Evolutionary conservation across 2,797 vertebrate species (phyloP), one percentile per base, ranked within the genome.

Genomic region (Ambastaia sidthimunki): DNA sequence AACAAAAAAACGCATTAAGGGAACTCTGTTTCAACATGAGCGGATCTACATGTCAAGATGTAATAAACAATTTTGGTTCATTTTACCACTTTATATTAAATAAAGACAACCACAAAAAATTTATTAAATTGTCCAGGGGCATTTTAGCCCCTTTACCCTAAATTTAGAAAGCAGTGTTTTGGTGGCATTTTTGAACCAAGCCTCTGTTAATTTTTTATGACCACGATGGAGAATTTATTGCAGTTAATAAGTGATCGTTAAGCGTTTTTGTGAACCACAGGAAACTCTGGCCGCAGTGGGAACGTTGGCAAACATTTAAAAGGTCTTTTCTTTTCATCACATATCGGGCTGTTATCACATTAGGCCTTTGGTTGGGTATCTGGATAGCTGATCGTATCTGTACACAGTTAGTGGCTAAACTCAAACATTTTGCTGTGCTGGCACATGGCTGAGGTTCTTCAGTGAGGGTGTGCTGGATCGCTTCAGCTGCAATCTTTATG

Each of bases 321-420:
- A 78, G 67, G 67, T 48, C 80, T 85, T 74, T 47, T 76, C 79
- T 77, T 83, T 82, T 82, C 83, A 83, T 83, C 82, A 74, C 71
- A 69, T 73, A 70, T 80, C 77, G 55, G 82, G 78, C 74, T 71
- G 80, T 82, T 85, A 82, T 80, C 77, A 48, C 80, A 82, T 82
- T 77, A 71, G 80, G 78, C 74, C 74, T 80, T 57, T 66, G 67
- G 77, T 81, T 57, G 75, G 55, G 74, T 72, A 78, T 82, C 71
- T 57, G 67, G 81, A 84, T 69, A 68, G 57, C 76, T 82, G 84
- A 85, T 85, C 47, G 77, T 85, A 87, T 84, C 83, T 62, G 77
- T 31, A 69, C 73, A 82, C 67, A 1, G 18, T 80, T 84, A 70
- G 71, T 9, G 80, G 77, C 65, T 82, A 72, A 83, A 74, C 25